Base-by-base conservation (phyloP, 1,140 invertebrate genomes). In the Galleria mellonella region DNA sequence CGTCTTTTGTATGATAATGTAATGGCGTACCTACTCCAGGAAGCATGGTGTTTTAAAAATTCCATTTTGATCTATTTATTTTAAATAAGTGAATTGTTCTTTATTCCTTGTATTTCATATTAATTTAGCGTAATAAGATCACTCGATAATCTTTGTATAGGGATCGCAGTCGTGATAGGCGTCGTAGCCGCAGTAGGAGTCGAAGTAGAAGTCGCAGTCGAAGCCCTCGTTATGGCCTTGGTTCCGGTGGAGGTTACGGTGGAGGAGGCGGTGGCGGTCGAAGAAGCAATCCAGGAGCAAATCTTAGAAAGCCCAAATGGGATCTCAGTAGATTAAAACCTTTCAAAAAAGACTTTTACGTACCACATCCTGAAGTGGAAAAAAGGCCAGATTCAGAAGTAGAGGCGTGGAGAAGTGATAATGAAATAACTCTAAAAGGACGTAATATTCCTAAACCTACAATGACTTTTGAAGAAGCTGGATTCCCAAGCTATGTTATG, bases 311-410 rank as follows among this genome's bases (percentile, higher is more conserved):
- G 85, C 92, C 93, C 5, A 89, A 91, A 66, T 95, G 94, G 94
- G 93, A 95, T 68, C 61, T 93, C 27, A 91, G 88, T 38, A 89
- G 92, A 48, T 81, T 98, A 4, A 92, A 93, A 45, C 93, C 94
- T 4, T 97, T 98, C 83, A 94, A 96, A 68, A 98, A 98, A 87
- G 94, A 97, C 68, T 98, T 98, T 72, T 98, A 98, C 73, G 83
- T 92, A 51, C 95, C 96, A 35, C 92, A 93, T 70, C 88, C 91
- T 2, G 88, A 90, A 41, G 93, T 96, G 15, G 83, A 91, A 49
- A 91, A 90, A 52, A 86, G 93, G 62, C 79, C 91, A 42, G 88
- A 90, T 40, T 88, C 89, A 5, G 92, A 95, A 63, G 90, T 96
- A 0, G 91, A 94, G 62, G 88, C 89, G 40, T 97, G 92, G 83